Base-by-base conservation (phyloP, 2,113 vertebrate genomes). In the Andinoacara biseriatus region DNA sequence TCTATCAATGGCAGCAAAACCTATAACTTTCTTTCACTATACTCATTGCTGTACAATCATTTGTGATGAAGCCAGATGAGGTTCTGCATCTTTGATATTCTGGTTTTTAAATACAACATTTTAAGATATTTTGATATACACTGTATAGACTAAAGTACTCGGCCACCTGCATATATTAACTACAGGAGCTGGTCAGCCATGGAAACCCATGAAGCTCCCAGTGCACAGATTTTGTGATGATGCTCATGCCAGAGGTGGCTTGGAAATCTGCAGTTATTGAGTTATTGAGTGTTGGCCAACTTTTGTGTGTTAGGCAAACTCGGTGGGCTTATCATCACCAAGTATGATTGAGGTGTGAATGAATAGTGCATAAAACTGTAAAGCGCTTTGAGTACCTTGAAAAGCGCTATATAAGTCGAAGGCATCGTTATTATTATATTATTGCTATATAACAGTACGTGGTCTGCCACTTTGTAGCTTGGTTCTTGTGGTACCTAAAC, bases 81-180 rank as follows among this genome's bases (percentile, higher is more conserved):
- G 35, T 65, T 43, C 0, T 65, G 4, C 40, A 43, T 65, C 40
- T 24, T 24, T 24, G 62, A 43, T n/a, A 43, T 65, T 65, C 35
- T 65, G 62, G 0, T 43, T 43, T 43, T 65, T 10, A 65, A 65
- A 40, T 40, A 24, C 35, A 0, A 0, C 1, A 35, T 40, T 63
- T 40, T 1, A 35, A 63, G 61, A 63, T 63, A 7, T 40, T 63
- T 63, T 24, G 33, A n/a, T 63, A 63, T 63, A 63, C 61, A 63
- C 61, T 63, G 61, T 43, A 40, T 5, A 24, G 61, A 65, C 61
- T 40, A 65, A 15, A 43, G 33, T 65, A 40, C 13, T 17, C n/a
- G 38, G 38, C 38, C 62, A 65, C 38, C 62, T 65, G 9, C n/a
- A 65, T 17, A 22, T 14, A 43, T 26, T 3, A 46, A 24, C 38